Conservation (phyloP, 2,113 vertebrate genomes). For the Lucifuga dentata region DNA sequence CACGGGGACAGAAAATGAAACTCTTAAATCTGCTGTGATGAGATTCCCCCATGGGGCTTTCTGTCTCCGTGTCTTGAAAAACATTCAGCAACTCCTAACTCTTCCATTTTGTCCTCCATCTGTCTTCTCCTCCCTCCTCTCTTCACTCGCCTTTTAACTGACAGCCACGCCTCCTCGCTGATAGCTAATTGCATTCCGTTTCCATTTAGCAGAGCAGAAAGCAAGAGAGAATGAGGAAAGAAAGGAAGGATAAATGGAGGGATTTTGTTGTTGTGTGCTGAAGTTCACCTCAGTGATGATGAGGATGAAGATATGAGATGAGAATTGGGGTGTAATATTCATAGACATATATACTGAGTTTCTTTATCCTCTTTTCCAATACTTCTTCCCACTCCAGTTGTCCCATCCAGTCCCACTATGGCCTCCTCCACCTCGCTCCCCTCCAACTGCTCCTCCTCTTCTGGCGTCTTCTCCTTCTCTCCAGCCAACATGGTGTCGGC, state of each 20-base stretch:
- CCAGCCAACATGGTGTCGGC: slow-evolving; percentile 99
- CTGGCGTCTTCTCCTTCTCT: slow-evolving; percentile 98
- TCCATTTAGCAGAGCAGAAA: slow-evolving; percentile 57
- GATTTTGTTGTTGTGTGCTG: slow-evolving; percentile 36
- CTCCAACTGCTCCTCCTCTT: slow-evolving; percentile 97
- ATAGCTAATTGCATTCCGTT: slow-evolving; percentile 67
- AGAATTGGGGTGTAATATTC: no score
- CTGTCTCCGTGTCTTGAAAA: slow-evolving; percentile 62
- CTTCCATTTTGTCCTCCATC: slow-evolving; percentile 48
- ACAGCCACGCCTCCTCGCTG: slow-evolving; percentile 62
- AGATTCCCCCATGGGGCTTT: slow-evolving; percentile 52
- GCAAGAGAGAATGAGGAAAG: slow-evolving; percentile 17
- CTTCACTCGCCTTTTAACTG: slow-evolving; percentile 55
- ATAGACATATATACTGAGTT: no score
- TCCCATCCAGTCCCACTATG: slow-evolving; percentile 99
- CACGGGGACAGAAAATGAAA: slow-evolving; percentile 12
- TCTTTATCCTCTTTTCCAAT: no score
- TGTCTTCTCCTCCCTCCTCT: slow-evolving; percentile 39
- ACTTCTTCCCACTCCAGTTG: slow-evolving; percentile 82
- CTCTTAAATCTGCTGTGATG: slow-evolving; percentile 43
- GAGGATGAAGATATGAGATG: slow-evolving; percentile 3
- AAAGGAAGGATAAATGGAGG: background rate
- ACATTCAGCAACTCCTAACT: slow-evolving; percentile 41
- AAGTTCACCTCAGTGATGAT: slow-evolving; percentile 7
- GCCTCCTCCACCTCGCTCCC: slow-evolving; percentile 97